phyloP scores from a whole-genome alignment of 2,113 vertebrate genomes.

The Bothrops jararaca region DNA sequence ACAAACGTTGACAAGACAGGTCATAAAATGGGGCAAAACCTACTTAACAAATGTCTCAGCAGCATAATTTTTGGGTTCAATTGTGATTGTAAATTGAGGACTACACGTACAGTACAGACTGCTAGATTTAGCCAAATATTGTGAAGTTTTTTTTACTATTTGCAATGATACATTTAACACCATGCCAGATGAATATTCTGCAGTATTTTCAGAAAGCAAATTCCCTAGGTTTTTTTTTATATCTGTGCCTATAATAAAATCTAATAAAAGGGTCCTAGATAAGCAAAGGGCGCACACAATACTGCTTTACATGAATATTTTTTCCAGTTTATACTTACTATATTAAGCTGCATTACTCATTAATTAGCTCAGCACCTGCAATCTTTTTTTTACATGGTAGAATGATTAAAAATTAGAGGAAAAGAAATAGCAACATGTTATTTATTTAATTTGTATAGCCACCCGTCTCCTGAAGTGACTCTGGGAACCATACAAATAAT shows the following conservation, averaged over 20 bases:
- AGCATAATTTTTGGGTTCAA: neutral
- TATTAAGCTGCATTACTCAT: slow-evolving; percentile 45
- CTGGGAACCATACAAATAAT: neutral
- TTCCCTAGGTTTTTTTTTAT: neutral
- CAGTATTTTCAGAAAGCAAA: neutral
- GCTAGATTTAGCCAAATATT: neutral
- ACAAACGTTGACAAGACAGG: neutral
- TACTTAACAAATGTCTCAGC: neutral
- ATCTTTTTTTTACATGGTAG: slow-evolving; percentile 19
- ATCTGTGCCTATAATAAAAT: neutral
- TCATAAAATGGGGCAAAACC: neutral
- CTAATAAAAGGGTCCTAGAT: neutral
- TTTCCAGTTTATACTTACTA: neutral
- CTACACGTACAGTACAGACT: neutral
- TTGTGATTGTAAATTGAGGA: neutral
- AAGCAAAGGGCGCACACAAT: neutral
- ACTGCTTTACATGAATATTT: neutral
- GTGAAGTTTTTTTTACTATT: neutral
- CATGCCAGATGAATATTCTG: neutral
- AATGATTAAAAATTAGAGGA: neutral
- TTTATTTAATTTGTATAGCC: neutral
- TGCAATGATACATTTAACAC: neutral
- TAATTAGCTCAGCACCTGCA: slow-evolving; percentile 18
- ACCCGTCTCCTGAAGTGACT: neutral
- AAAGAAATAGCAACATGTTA: neutral